phyloP scores from a whole-genome alignment of 2,113 vertebrate genomes.

The Urocolius indicus region DNA sequence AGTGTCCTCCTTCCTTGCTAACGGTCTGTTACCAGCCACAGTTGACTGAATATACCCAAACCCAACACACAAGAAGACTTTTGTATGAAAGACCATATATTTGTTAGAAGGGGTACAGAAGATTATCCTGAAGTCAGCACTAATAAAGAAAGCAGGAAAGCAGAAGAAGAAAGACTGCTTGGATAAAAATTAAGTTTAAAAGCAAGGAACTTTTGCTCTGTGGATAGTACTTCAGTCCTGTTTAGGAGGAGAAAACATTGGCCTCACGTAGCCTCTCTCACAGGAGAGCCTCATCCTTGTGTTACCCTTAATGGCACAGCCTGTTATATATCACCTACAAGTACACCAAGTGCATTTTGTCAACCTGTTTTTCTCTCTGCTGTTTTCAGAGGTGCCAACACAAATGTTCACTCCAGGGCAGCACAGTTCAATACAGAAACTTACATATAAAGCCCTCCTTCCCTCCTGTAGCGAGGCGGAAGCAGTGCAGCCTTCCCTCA shows the following conservation, averaged over 20 bases:
- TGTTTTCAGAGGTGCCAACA: neutral
- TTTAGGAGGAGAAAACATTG: neutral
- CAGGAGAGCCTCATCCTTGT: neutral
- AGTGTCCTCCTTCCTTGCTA: neutral
- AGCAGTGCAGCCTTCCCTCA: neutral
- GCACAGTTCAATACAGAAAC: neutral
- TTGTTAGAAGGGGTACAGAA: neutral
- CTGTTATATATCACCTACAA: neutral
- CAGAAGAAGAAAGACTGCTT: neutral
- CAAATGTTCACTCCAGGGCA: neutral
- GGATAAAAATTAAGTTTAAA: neutral
- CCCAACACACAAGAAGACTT: neutral
- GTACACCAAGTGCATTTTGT: neutral
- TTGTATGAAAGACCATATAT: neutral
- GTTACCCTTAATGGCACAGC: neutral
- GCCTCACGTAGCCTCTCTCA: accelerated
- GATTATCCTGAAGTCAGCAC: neutral
- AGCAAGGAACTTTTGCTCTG: neutral
- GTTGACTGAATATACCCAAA: neutral
- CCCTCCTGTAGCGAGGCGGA: neutral
- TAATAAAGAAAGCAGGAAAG: neutral
- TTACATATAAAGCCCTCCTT: neutral
- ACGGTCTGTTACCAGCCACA: neutral
- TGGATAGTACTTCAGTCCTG: neutral
- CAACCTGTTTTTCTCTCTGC: neutral